A percentile compares a stretch with the other conserved stretches of the same genome.
Evolutionary conservation across 1,140 invertebrate species (phyloP).

Genomic region (Oedothorax gibbosus): DNA sequence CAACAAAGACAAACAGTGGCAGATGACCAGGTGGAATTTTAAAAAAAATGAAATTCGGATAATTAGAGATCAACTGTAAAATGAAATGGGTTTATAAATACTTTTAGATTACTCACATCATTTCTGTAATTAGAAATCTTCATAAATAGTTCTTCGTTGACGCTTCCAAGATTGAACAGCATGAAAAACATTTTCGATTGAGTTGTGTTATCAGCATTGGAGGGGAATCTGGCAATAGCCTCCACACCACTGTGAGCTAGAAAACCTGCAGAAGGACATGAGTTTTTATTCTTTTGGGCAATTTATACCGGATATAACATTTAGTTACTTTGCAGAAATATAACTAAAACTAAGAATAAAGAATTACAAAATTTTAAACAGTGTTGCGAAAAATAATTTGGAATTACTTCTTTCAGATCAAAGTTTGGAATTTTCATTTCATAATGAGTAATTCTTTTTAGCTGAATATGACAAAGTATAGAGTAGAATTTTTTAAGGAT

Average conservation of each 20-base stretch:
- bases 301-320: neutral
- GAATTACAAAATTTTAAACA: too few relatives aligned
- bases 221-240: conserved; percentile 70
- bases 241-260: conserved; percentile 71
- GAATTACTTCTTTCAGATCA: too few relatives aligned
- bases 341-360: neutral
- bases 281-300: neutral
- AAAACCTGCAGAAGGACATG: conserved; percentile 9
- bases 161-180: conserved; percentile 76
- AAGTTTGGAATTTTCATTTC: too few relatives aligned
- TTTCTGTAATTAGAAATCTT: conserved; percentile 77
- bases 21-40: too few relatives aligned
- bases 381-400: too few relatives aligned
- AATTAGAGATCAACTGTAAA: too few relatives aligned
- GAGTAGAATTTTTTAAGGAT: too few relatives aligned
- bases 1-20: too few relatives aligned
- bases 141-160: conserved; percentile 76
- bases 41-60: too few relatives aligned
- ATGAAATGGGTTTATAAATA: too few relatives aligned
- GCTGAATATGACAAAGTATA: too few relatives aligned
- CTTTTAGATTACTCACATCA: conserved; percentile 73
- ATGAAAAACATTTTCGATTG: conserved; percentile 71
- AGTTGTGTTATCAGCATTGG: conserved; percentile 62
- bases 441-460: too few relatives aligned
- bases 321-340: neutral